Base-by-base conservation (phyloP, 1,140 invertebrate species). In the Brachionus rotundiformis region DNA sequence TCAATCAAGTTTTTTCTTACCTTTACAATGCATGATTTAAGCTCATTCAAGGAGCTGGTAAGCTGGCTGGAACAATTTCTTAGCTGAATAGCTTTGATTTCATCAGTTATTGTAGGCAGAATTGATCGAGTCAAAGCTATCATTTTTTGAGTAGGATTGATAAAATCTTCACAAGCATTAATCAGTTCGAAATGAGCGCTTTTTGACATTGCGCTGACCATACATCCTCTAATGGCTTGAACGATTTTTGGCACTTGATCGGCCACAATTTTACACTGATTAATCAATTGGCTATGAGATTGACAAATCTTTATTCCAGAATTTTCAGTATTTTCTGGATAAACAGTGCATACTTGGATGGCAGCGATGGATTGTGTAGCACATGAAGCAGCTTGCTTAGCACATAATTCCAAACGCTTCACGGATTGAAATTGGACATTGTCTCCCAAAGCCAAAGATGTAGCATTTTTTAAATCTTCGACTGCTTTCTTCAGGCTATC, bases 361-460 rank as follows among this genome's bases (percentile, higher is more conserved):
- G 89, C 87, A 49, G 86, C 89, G 71, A 97, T 93, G 82, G 95
- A 93, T 85, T 98, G 95, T 0, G 94, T 96, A 0, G 94, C 94
- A 47, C 93, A 92, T 0, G 93, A 91, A 0, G 94, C 93, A 0
- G 94, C 94, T 84, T 94, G 92, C 85, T 94, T 93, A 0, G 95
- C 94, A 82, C 93, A 63, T 83, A 63, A 84, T 82, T 47, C 82
- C 33, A 80, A n/a, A 1, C 59, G 29, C 41, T 81, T 81, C 8
- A 81, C 8, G 2, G 61, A 3, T 63, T 75, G 71, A 29, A 63
- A 1, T 19, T 81, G 54, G 3, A 63, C 7, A 81, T 36, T 81
- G 19, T 81, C 8, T 0, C 79, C 54, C 16, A 36, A 19, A 16
- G 79, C 79, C 3, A 81, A 36, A 3, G 27, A 31, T 13, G 79